Evolutionary conservation across 2,113 vertebrate species (phyloP), one percentile per base, ranked within the genome.

Genomic region (Heterochromis multidens): DNA sequence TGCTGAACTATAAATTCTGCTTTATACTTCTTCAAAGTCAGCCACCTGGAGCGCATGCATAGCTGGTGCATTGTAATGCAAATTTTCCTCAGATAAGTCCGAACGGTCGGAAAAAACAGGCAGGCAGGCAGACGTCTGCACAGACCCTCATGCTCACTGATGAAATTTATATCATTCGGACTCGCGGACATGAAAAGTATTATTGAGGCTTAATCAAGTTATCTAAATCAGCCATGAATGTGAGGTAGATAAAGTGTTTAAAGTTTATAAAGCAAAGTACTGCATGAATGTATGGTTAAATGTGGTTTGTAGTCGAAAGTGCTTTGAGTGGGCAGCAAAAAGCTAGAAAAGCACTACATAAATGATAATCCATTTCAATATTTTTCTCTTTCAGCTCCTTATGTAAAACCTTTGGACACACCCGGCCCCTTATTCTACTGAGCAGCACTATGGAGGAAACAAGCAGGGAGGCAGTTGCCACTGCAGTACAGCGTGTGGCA

Each of bases 401-500:
- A 35, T 31, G 67, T 58, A 21, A 80, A 70, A 46, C 23, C 33
- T 59, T 35, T 2, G 46, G 21, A 80, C 12, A 54, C n/a, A 3
- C 7, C 33, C 17, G 35, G 33, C 12, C 9, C 35, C 23, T 61
- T 12, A 0, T 21, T 77, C 31, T 3, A 5, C 9, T 60, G 37
- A 82, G 46, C 13, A 25, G 17, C 54, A 40, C 58, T 7, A 99
- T 99, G 99, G 98, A 99, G 95, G 98, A 99, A 91, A 99, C 98
- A 0, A 98, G 97, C 82, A 95, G 97, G 40, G 98, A 99, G 93
- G 98, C 98, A 0, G 97, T 99, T 9, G 98, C 97, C 23, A 99
- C 98, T 1, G 99, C 99, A 0, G 98, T 99, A 62, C 98, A 99
- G 92, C 96, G 99, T 23, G 98, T 99, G 5, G 99, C 99, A 0